phyloP scores from a whole-genome alignment of 2,113 vertebrate genomes.

The Mandrillus leucophaeus region DNA sequence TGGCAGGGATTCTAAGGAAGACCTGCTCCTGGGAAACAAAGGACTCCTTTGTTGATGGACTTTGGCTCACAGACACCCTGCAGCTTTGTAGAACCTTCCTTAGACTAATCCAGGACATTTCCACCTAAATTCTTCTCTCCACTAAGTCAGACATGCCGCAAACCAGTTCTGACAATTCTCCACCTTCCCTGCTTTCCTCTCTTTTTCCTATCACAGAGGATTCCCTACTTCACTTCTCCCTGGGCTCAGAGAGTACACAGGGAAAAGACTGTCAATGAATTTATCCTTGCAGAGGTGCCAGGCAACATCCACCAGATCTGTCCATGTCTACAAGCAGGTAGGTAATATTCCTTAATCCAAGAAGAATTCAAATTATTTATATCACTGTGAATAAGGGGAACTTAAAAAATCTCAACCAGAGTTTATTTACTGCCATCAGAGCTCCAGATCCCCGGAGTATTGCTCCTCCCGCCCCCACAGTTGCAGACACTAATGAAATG shows the following conservation, averaged over 20 bases:
- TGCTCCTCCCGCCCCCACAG: background rate
- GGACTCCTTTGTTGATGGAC: background rate
- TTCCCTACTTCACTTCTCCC: background rate
- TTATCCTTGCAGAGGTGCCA: background rate
- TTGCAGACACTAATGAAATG: background rate
- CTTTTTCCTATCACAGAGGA: background rate
- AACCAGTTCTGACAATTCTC: background rate
- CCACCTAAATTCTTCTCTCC: background rate
- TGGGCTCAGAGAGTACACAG: background rate
- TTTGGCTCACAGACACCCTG: background rate
- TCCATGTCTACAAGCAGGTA: background rate
- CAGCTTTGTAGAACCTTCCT: background rate
- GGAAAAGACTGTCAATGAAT: background rate
- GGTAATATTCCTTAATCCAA: background rate
- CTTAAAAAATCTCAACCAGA: slow-evolving; percentile 7
- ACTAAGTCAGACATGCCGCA: background rate
- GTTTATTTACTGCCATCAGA: slow-evolving; percentile 22
- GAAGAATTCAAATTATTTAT: background rate
- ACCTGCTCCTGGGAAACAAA: background rate
- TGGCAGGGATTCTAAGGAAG: background rate
- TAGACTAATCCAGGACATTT: background rate
- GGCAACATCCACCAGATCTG: background rate
- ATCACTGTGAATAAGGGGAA: background rate
- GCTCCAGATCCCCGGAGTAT: background rate
- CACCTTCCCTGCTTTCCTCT: background rate